Evolutionary conservation across 2,113 vertebrate genomes (phyloP), one percentile per base, ranked within the genome.

Genomic region (Coracopsis vasa): DNA sequence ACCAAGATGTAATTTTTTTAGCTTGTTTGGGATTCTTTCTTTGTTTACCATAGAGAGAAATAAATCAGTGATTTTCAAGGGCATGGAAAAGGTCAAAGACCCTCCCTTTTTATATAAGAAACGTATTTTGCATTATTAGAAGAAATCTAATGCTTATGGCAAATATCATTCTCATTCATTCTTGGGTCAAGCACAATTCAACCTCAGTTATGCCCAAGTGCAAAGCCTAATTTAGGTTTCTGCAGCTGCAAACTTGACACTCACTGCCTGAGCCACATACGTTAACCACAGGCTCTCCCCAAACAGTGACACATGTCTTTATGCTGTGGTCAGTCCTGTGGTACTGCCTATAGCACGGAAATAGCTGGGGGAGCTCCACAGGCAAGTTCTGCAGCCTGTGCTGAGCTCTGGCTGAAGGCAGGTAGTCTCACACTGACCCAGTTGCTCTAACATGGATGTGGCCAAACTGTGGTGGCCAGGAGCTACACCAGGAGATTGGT

Each of bases 401-500:
- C 18, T 0, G 6, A 41, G 86, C 72, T 72, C 69, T 37, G 65
- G 80, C 83, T 64, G 45, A 58, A 41, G 74, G 47, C 94, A 82
- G 39, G 17, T 12, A 45, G 21, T 44, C 18, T 23, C 72, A 37
- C 51, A 33, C 67, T 48, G 69, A 73, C 53, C 75, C 64, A 6
- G 19, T 37, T 29, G 39, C 61, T 87, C 70, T 45, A 11, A 58
- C 0, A 1, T 45, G 54, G 60, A 20, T 53, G 8, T 1, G 3
- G 47, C 33, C 44, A 70, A 51, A 9, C 25, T 0, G 0, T 0
- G 0, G 37, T 12, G 64, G 35, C 37, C 14, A 6, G 79, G n/a
- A 90, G 27, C 54, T 78, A 53, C 18, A 67, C 50, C 28, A 33
- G 51, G 67, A 66, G 65, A 45, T 37, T 0, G 0, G 48, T 35